Evolutionary conservation across 30 jellyfish, hydroid and myxozoan genomes (phyloP).

Genomic region (Chrysaora quinquecirrha): DNA sequence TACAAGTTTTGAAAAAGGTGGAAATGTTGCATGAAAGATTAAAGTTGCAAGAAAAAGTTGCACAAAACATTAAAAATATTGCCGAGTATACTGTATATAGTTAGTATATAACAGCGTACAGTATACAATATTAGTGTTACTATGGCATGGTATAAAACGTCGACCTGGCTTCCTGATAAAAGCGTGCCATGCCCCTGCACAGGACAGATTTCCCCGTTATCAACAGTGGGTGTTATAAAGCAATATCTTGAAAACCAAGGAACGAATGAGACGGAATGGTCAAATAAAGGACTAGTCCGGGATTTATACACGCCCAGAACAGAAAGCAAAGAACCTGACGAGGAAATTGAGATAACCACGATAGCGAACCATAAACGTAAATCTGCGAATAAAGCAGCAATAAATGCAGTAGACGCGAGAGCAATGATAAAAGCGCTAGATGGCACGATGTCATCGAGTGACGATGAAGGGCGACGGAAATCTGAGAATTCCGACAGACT

Average conservation of each 20-base stretch:
- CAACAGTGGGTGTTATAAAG: constrained; percentile 36
- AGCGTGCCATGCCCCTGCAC: constrained; percentile 35
- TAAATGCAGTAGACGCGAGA: neutral
- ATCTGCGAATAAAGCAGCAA: neutral
- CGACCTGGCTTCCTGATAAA: constrained; percentile 11
- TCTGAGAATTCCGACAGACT: neutral
- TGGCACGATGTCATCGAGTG: neutral
- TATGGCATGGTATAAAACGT: neutral
- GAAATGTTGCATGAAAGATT: too few relatives aligned
- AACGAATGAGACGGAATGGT: constrained; percentile 14
- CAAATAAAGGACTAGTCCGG: neutral
- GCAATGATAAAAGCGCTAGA: neutral
- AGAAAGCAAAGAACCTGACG: neutral
- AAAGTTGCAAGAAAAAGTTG: too few relatives aligned
- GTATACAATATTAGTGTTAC: too few relatives aligned
- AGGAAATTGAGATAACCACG: neutral
- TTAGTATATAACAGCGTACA: too few relatives aligned
- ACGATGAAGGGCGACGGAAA: neutral
- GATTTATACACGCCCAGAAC: neutral
- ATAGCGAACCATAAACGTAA: neutral
- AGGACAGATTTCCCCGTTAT: constrained; percentile 48
- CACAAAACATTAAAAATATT: too few relatives aligned
- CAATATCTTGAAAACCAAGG: constrained; percentile 27
- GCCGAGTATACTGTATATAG: too few relatives aligned
- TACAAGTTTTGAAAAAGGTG: too few relatives aligned